phyloP scores from a whole-genome alignment of 2,888 invertebrate species.

The Bellardia bayeri region DNA sequence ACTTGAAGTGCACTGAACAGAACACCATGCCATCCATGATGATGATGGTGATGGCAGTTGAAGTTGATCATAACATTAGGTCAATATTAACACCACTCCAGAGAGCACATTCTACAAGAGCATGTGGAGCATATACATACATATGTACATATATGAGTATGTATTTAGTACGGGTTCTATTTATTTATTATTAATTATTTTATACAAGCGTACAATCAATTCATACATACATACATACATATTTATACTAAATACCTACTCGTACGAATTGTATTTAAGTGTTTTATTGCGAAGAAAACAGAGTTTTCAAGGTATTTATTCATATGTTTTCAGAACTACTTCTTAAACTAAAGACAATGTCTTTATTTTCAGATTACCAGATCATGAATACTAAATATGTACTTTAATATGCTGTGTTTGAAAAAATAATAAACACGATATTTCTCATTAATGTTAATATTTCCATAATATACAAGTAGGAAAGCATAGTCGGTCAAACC shows the following conservation, averaged over 20 bases:
- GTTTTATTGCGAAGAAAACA: not conserved
- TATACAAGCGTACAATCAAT: slow-evolving; percentile 25
- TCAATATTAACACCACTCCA: slow-evolving; percentile 56
- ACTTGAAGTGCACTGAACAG: not conserved
- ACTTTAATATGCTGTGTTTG: too few relatives aligned
- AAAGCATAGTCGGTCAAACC: too few relatives aligned
- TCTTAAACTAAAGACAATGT: too few relatives aligned
- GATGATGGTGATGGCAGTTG: slow-evolving; percentile 31
- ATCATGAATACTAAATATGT: too few relatives aligned
- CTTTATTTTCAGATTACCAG: too few relatives aligned
- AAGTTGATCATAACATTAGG: slow-evolving; percentile 51
- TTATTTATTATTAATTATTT: slow-evolving; percentile 54
- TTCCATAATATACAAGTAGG: too few relatives aligned
- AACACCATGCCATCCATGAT: not conserved
- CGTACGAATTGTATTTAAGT: not conserved
- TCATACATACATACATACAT: not conserved
- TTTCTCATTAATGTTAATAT: too few relatives aligned
- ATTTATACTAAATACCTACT: not conserved
- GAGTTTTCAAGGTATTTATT: slow-evolving; percentile 21
- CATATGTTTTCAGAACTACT: too few relatives aligned
- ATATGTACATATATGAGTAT: too few relatives aligned
- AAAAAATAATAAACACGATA: too few relatives aligned
- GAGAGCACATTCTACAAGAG: slow-evolving; percentile 13
- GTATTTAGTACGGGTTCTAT: not conserved
- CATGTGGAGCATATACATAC: not conserved